Evolutionary conservation across 2,888 invertebrate genomes (phyloP).

Genomic region (Perithous albicinctus): DNA sequence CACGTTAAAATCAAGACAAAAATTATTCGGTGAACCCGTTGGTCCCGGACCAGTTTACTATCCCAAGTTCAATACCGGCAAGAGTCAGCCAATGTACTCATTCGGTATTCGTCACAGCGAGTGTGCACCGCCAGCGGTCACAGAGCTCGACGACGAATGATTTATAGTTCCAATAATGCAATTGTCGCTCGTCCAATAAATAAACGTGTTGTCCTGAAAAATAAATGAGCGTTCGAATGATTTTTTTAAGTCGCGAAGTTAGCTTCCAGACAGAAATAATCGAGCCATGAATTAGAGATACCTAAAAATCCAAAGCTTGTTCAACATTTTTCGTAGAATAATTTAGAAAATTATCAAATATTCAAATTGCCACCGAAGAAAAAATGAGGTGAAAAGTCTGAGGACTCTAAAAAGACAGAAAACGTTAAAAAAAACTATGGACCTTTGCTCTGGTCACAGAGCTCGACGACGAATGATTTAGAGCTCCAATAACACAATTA

Average conservation of each 20-base stretch:
- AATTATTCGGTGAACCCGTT: constrained; percentile 41
- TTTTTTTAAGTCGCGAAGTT: constrained; percentile 44
- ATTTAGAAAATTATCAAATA: constrained; percentile 61
- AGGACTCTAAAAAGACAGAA: constrained; percentile 50
- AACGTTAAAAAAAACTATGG: constrained; percentile 47
- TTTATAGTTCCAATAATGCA: constrained; percentile 2
- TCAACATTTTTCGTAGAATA: constrained; percentile 64
- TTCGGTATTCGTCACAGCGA: constrained; percentile 87
- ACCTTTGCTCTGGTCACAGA: constrained; percentile 69
- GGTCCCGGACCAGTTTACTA: constrained; percentile 80
- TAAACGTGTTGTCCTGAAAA: constrained; percentile 39
- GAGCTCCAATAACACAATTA: constrained; percentile 18
- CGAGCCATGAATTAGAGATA: constrained; percentile 23
- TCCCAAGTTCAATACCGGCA: constrained; percentile 69
- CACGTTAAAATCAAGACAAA: constrained; percentile 72
- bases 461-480: constrained; percentile 41
- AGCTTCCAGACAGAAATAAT: constrained; percentile 34
- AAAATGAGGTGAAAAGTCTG: constrained; percentile 33
- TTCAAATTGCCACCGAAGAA: constrained; percentile 56
- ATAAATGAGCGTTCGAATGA: constrained; percentile 35
- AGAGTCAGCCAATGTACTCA: constrained; percentile 84
- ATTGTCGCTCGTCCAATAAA: constrained; percentile 60
- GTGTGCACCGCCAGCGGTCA: constrained; percentile 87
- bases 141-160: constrained; percentile 85
- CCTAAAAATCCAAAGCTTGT: constrained; percentile 29